phyloP scores from a whole-genome alignment of 2,113 vertebrate genomes.

The Semicossyphus pulcher region DNA sequence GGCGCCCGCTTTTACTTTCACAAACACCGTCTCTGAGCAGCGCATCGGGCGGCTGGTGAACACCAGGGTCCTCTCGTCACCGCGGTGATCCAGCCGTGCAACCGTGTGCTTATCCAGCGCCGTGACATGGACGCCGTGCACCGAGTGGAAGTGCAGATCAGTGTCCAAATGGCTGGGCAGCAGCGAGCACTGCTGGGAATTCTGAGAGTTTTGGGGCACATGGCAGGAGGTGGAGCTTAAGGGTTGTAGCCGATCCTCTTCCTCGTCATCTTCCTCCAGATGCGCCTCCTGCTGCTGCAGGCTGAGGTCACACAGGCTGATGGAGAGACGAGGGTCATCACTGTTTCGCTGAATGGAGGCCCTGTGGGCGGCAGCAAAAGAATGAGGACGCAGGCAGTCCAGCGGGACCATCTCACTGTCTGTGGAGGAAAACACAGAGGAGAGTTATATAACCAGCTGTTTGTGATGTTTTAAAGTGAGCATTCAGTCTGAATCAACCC shows the following conservation, averaged over 20 bases:
- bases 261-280: slow-evolving; percentile 77
- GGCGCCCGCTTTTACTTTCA: slow-evolving; percentile 86
- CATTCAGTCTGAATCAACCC: slow-evolving; percentile 17
- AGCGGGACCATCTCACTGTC: slow-evolving; percentile 91
- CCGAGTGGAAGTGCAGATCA: slow-evolving; percentile 90
- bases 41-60: slow-evolving; percentile 90
- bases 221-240: slow-evolving; percentile 83
- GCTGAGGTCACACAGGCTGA: slow-evolving; percentile 92
- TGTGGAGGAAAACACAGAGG: slow-evolving; percentile 63
- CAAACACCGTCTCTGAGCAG: slow-evolving; percentile 89
- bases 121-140: slow-evolving; percentile 88
- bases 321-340: slow-evolving; percentile 88
- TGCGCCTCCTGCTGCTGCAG: slow-evolving; percentile 78
- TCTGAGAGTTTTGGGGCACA: slow-evolving; percentile 93
- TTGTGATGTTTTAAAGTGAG: slow-evolving; percentile 16
- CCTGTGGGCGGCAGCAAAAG: slow-evolving; percentile 87
- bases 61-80: slow-evolving; percentile 90
- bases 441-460: slow-evolving; percentile 36
- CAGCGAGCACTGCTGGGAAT: slow-evolving; percentile 90
- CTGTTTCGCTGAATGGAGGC: slow-evolving; percentile 85
- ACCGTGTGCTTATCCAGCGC: slow-evolving; percentile 90
- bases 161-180: slow-evolving; percentile 88
- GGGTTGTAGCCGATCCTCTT: slow-evolving; percentile 83
- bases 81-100: slow-evolving; percentile 86
- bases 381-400: slow-evolving; percentile 88